Evolutionary conservation across 2,113 vertebrate species (phyloP), one percentile per base, ranked within the genome.

Genomic region (Chlorocebus sabaeus): DNA sequence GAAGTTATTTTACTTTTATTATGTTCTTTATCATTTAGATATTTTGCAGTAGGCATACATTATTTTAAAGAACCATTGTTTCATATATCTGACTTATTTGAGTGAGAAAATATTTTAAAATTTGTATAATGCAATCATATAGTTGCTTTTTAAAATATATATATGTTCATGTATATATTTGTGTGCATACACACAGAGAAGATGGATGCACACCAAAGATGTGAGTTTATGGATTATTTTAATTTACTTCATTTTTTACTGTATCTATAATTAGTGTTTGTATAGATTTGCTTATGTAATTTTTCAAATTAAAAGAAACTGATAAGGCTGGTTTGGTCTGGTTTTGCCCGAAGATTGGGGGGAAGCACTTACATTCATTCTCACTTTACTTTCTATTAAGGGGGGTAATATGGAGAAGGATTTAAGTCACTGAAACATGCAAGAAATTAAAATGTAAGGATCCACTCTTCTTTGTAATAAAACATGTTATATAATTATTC

Each of bases 61-160:
- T 94, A 91, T 81, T 82, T 94, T 72, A 48, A 92, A 57, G 50
- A 95, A 23, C 11, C 35, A 67, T 72, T 92, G 88, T 95, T 87
- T 88, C 57, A 95, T n/a, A 23, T 78, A 79, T 84, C 43, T 75
- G 32, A 82, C 86, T 73, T 68, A 70, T 82, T 81, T 3, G 18
- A 91, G 87, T 88, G 52, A 95, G 73, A 82, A 96, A 89, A 86
- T 86, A 80, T 85, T 30, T 90, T 90, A 70, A 70, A 70, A n/a
- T 70, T n/a, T 20, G 7, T n/a, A 70, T 70, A 70, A 70, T 89
- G 20, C 14, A 25, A 86, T 76, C 8, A 87, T 55, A 40, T 68
- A 89, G 55, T 40, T 83, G 68, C 35, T 50, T 79, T 90, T 75
- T 89, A 52, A 93, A 95, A 70, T 76, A 96, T 61, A 96, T 68